Conservation (phyloP, 37 sponge, comb jelly and placozoan genomes). For the Chondrosia reniformis region DNA sequence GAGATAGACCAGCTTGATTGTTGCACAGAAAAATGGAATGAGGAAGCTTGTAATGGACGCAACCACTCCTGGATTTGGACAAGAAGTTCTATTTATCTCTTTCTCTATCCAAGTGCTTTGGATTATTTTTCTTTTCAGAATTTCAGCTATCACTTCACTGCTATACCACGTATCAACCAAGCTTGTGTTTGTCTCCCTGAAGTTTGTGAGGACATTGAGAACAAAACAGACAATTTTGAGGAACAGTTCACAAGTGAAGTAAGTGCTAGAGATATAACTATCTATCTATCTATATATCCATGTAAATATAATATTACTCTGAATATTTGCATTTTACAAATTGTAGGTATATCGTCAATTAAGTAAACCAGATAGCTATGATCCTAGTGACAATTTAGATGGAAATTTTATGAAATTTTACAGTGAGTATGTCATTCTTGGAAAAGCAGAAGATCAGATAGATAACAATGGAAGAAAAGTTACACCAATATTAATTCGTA, state of each 20-base stretch:
- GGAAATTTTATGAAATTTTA: slow-evolving; percentile 17
- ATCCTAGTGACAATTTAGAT: slow-evolving; percentile 15
- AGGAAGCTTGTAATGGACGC: too few species aligned
- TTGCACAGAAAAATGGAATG: background rate
- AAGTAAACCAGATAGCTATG: slow-evolving; percentile 8
- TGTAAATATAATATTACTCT: too few species aligned
- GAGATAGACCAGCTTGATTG: background rate
- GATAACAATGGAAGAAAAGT: background rate
- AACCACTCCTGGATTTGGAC: slow-evolving; percentile 15
- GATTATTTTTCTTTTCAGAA: slow-evolving; percentile 21
- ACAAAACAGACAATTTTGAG: background rate
- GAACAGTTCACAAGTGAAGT: slow-evolving; percentile 3
- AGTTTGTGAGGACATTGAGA: background rate
- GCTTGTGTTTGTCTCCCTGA: slow-evolving; percentile 5
- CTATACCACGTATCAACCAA: slow-evolving; percentile 10
- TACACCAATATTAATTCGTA: background rate
- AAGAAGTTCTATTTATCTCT: slow-evolving; percentile 12
- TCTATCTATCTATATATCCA: background rate
- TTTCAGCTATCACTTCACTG: background rate
- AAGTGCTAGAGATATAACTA: background rate
- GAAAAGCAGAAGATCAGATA: background rate
- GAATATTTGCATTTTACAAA: too few species aligned
- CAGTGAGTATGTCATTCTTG: background rate
- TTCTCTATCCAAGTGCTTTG: slow-evolving; percentile 7
- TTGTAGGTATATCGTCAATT: slow-evolving; percentile 9